Evolutionary conservation across 2,113 vertebrate genomes (phyloP).

Genomic region (Clarias magur): DNA sequence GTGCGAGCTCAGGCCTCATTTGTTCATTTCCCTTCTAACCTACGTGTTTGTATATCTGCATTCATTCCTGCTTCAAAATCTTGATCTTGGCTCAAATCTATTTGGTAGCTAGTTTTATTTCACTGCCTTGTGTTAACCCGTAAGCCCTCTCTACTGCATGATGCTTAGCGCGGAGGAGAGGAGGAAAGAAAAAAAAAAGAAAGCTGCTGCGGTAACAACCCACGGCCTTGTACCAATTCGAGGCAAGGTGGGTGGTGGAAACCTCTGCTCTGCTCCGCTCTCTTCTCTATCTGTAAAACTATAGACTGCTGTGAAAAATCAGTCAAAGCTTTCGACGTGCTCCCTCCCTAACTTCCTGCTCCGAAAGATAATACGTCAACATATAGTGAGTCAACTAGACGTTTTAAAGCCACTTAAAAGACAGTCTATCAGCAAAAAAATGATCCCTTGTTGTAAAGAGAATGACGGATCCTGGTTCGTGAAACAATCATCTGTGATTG

Average conservation of each 20-base stretch:
- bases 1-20: neutral
- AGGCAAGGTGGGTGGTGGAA: constrained; percentile 26
- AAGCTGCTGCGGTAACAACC: neutral
- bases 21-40: neutral
- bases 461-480: neutral
- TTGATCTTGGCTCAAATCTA: neutral
- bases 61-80: constrained; percentile 10
- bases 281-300: neutral
- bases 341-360: neutral
- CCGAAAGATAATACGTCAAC: neutral
- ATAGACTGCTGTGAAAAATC: neutral
- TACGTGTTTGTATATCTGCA: neutral
- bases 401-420: neutral
- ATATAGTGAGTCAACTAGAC: neutral
- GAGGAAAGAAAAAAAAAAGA: neutral
- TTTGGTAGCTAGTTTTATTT: neutral
- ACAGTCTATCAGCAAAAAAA: neutral
- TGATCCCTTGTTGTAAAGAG: neutral
- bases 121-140: constrained; percentile 5
- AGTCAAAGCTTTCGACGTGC: neutral
- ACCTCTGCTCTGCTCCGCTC: constrained; percentile 10
- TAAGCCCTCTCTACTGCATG: constrained; percentile 1
- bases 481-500: too few species aligned
- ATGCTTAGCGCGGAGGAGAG: neutral
- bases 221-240: constrained; percentile 1